Evolutionary conservation across 2,888 invertebrate species (phyloP).

Genomic region (Leptothorax acervorum): DNA sequence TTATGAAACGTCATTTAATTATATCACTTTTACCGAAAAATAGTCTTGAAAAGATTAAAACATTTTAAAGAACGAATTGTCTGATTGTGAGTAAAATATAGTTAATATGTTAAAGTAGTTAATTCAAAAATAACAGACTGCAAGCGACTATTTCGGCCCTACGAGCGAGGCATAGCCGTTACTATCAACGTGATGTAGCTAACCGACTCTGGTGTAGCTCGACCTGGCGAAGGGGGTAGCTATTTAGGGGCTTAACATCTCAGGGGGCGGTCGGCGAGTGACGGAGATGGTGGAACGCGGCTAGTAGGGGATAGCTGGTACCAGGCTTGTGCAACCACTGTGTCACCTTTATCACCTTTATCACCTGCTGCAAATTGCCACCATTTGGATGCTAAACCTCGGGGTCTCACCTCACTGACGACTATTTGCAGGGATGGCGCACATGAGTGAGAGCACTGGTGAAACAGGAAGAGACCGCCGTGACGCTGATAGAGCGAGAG

Average conservation of each 20-base stretch:
- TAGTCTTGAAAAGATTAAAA: not conserved
- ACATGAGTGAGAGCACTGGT: constrained; percentile 34
- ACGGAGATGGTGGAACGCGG: constrained; percentile 40
- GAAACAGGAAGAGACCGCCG: constrained; percentile 25
- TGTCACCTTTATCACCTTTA: constrained; percentile 85
- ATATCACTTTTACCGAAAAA: not conserved
- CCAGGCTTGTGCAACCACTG: constrained; percentile 80
- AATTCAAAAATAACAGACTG: not conserved
- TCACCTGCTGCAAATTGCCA: constrained; percentile 85
- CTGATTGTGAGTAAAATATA: not conserved
- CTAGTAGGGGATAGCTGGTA: constrained; percentile 68
- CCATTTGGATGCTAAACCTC: constrained; percentile 85
- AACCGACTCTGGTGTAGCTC: constrained; percentile 53
- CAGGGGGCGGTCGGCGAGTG: constrained; percentile 65
- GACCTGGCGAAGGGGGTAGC: constrained; percentile 76
- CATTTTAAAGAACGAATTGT: not conserved
- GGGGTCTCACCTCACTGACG: constrained; percentile 81
- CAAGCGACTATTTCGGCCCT: constrained; percentile 36
- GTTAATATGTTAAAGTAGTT: not conserved
- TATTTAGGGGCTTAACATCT: constrained; percentile 84
- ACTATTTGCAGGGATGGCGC: constrained; percentile 79
- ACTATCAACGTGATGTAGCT: constrained; percentile 60
- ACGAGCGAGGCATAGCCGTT: constrained; percentile 59
- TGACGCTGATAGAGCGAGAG: constrained; percentile 37
- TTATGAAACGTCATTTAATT: not conserved